Evolutionary conservation across 2,888 invertebrate species (phyloP), one percentile per base, ranked within the genome.

Genomic region (Eledone cirrhosa): DNA sequence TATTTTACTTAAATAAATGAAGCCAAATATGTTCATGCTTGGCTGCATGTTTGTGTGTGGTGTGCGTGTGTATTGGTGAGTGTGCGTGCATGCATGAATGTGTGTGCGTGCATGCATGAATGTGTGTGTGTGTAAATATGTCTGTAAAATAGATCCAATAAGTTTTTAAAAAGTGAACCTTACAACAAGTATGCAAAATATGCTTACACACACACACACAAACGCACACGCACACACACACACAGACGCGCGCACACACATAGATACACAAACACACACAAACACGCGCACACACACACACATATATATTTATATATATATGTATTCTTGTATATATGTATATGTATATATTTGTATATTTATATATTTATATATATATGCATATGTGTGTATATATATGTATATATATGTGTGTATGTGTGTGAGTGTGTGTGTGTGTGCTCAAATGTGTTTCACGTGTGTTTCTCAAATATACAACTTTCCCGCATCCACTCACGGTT

Each of bases 381-480:
- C 27, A 31, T 69, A 31, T 31, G 27, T 5, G 27, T 31, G 27
- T 69, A 31, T 31, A 31, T 69, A 31, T 31, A 31, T 69, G 27
- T 31, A 31, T 69, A 31, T 31, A 31, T 69, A 31, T 31, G 27
- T 69, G 2, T 31, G 27, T 69, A 31, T 31, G 27, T 69, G 2
- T 31, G 69, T 69, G 69, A 19, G 69, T 69, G 69, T 31, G 69
- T 69, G 69, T 31, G 69, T 69, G 69, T 5, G 69, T 5, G 69
- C 7, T 19, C 5, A 5, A 2, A 27, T 69, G 69, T 31, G 69
- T 69, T 14, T 29, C 14, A 16, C 14, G 24, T 19, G 19, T 19
- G 16, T 19, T 69, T 19, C 27, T 1, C 24, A 27, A 19, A 29
- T 69, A n/a, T 29, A n/a, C n/a, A n/a, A n/a, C n/a, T n/a, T n/a